phyloP scores from a whole-genome alignment of 92 coral and sea anemone species.

The Zoanthus sociatus region DNA sequence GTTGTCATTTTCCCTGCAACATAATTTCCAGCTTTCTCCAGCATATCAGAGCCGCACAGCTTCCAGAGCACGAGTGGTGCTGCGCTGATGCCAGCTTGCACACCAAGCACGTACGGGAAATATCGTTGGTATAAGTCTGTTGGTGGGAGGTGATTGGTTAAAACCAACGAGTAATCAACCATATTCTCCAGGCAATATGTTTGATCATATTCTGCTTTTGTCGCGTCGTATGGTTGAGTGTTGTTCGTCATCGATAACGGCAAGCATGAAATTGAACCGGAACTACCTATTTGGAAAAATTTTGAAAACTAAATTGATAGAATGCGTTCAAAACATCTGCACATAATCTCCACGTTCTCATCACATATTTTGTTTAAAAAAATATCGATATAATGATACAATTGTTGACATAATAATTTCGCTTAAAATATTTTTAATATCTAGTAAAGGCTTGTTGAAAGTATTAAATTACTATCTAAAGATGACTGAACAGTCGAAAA shows the following conservation, averaged over 20 bases:
- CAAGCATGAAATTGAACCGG: not conserved
- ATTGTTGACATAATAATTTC: too few species aligned
- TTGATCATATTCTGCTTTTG: constrained; percentile 79
- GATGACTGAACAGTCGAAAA: too few species aligned
- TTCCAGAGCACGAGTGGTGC: constrained; percentile 6
- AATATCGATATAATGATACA: too few species aligned
- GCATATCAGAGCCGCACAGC: constrained; percentile 58
- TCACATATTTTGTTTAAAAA: too few species aligned
- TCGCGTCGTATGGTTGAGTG: constrained; percentile 71
- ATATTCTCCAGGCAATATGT: constrained; percentile 76
- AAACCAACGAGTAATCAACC: constrained; percentile 61
- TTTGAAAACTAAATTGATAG: too few species aligned
- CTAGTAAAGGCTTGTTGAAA: too few species aligned
- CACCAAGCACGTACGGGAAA: constrained; percentile 38
- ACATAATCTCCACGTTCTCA: too few species aligned
- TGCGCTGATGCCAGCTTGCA: constrained; percentile 52
- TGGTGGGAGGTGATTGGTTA: constrained; percentile 44
- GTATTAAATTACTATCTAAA: too few species aligned
- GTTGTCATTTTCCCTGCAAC: constrained; percentile 42
- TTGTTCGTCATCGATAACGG: constrained; percentile 51
- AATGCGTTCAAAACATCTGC: too few species aligned
- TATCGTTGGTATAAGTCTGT: not conserved
- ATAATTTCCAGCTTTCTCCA: constrained; percentile 62
- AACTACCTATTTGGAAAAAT: not conserved
- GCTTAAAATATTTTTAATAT: too few species aligned